These are phyloP conservation scores for Agapornis roseicollis DNA, from an alignment of 2,113 vertebrate genomes.

Conservation along the genomic window DNA sequence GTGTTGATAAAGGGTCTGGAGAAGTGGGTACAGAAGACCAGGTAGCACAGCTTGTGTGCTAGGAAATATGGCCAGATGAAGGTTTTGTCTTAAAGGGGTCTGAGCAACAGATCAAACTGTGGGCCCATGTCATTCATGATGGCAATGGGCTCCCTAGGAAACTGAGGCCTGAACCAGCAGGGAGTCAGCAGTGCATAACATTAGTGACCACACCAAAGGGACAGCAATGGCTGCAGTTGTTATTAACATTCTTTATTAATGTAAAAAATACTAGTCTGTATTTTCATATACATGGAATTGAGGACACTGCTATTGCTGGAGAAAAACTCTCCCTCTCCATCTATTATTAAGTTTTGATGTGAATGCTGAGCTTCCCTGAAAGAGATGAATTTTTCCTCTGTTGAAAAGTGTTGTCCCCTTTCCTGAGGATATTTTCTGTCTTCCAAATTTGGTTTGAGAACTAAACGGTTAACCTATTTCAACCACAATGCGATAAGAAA, in stretches of 20 bases:
- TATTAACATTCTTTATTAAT: not conserved
- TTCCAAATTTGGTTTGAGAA: not conserved
- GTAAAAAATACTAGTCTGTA: not conserved
- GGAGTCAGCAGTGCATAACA: rapidly evolving
- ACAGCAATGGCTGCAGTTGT: not conserved
- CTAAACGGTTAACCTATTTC: not conserved
- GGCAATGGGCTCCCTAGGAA: not conserved
- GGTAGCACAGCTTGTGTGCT: not conserved
- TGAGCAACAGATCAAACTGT: not conserved
- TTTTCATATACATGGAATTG: not conserved
- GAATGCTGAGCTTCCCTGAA: not conserved
- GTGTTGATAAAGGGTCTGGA: not conserved
- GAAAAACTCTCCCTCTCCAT: not conserved
- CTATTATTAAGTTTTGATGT: not conserved
- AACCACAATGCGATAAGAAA: not conserved
- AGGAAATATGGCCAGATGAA: not conserved
- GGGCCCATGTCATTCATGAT: not conserved
- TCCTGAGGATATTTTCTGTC: not conserved
- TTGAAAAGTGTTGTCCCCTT: not conserved
- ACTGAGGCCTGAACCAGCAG: not conserved
- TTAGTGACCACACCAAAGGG: too few species aligned
- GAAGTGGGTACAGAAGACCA: not conserved
- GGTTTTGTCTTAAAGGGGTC: not conserved
- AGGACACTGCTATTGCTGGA: not conserved
- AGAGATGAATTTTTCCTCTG: not conserved